Evolutionary conservation across 2,113 vertebrate genomes (phyloP).

Genomic region (Osmerus eperlanus): DNA sequence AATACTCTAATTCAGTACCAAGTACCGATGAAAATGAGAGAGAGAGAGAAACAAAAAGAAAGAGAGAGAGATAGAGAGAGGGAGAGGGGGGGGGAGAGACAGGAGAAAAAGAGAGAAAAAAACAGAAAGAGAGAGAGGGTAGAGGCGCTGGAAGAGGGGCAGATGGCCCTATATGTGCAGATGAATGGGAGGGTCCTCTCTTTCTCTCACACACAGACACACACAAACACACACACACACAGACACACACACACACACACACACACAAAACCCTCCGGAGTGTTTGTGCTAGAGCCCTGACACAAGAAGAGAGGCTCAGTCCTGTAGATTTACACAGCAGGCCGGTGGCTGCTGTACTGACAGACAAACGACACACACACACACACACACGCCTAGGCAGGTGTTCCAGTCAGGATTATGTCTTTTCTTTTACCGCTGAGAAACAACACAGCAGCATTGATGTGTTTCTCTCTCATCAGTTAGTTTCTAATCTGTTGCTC

Average conservation of each 20-base stretch:
- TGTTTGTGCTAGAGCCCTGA: neutral
- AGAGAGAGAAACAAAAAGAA: neutral
- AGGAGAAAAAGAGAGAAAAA: neutral
- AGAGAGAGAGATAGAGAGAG: neutral
- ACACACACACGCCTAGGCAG: neutral
- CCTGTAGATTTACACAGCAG: neutral
- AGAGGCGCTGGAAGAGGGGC: neutral
- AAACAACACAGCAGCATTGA: neutral
- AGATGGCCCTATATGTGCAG: neutral
- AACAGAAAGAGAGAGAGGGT: neutral
- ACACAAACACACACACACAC: slow-evolving; percentile 5
- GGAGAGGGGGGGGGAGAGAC: neutral
- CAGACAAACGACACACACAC: neutral
- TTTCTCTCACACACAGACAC: neutral
- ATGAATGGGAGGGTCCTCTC: neutral
- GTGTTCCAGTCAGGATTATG: slow-evolving; percentile 9
- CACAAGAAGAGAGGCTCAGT: neutral
- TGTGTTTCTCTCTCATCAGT: slow-evolving; percentile 5
- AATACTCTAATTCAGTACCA: neutral
- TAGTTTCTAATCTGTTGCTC: slow-evolving; percentile 8
- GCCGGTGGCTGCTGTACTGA: neutral
- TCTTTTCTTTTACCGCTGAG: slow-evolving; percentile 10
- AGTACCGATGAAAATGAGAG: neutral
- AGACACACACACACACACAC: neutral
- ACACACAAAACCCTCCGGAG: neutral